Percentiles rank a stretch among this genome's conserved stretches.
These are phyloP conservation scores for Psilopsiagon aurifrons DNA, from an alignment of 2,113 vertebrate species.

Conservation along the genomic window DNA sequence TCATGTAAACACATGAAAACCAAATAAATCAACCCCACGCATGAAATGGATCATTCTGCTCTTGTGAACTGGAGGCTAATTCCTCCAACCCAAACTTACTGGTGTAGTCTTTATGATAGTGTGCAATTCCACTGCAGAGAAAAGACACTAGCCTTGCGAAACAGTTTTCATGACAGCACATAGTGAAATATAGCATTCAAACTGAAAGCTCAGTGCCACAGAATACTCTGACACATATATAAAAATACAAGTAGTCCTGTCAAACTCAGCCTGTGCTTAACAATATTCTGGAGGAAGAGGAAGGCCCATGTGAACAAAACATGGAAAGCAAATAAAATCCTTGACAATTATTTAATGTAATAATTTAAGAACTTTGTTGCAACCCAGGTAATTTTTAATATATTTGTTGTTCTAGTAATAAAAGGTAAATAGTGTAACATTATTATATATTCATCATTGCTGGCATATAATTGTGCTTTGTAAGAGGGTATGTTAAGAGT, in stretches of 20 bases:
- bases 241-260: not conserved
- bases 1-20: slow-evolving; percentile 24
- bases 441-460: not conserved
- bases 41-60: slow-evolving; percentile 10
- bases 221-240: not conserved
- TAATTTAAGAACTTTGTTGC: not conserved
- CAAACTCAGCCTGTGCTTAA: not conserved
- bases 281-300: not conserved
- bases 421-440: not conserved
- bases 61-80: not conserved
- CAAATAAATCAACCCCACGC: slow-evolving; percentile 16
- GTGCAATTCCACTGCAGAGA: not conserved
- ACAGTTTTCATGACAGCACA: not conserved
- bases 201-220: not conserved
- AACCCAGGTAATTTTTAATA: slow-evolving; percentile 9
- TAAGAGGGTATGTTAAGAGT: not conserved
- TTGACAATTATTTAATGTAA: not conserved
- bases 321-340: not conserved
- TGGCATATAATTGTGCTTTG: not conserved
- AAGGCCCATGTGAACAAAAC: not conserved
- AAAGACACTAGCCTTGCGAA: not conserved
- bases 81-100: not conserved
- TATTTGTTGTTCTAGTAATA: slow-evolving; percentile 6
- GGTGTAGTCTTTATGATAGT: not conserved
- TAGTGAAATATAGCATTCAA: not conserved